Percentiles rank a stretch among this genome's conserved stretches.
phyloP scores from a whole-genome alignment of 2,888 invertebrate genomes.

The Tenthredo livida region DNA sequence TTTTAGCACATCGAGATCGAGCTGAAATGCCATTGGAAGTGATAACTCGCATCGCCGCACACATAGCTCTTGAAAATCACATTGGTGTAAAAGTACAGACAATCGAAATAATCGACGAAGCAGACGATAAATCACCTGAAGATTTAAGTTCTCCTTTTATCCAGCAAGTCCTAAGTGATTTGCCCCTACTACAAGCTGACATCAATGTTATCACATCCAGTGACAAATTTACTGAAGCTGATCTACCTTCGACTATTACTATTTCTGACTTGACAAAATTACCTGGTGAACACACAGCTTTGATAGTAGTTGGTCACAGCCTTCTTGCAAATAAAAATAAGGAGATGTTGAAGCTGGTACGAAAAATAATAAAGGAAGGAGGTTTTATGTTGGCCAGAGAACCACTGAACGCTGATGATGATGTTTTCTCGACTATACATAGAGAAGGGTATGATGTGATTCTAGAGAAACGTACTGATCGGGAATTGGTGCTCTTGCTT shows the following conservation, averaged over 20 bases:
- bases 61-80: slow-evolving; percentile 80
- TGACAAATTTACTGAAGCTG: slow-evolving; percentile 75
- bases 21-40: slow-evolving; percentile 65
- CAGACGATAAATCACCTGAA: slow-evolving; percentile 66
- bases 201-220: slow-evolving; percentile 79
- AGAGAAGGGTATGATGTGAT: slow-evolving; percentile 63
- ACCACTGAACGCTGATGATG: slow-evolving; percentile 31
- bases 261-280: slow-evolving; percentile 83
- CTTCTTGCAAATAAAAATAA: slow-evolving; percentile 74
- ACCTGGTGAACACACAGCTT: slow-evolving; percentile 79
- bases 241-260: slow-evolving; percentile 80
- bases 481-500: slow-evolving; percentile 65
- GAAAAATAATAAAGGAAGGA: slow-evolving; percentile 57
- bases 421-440: slow-evolving; percentile 50
- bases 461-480: slow-evolving; percentile 65
- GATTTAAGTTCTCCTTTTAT: slow-evolving; percentile 80
- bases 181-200: slow-evolving; percentile 86
- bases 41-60: slow-evolving; percentile 74
- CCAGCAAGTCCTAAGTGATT: slow-evolving; percentile 82
- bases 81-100: slow-evolving; percentile 71
- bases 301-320: slow-evolving; percentile 80
- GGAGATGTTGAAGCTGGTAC: slow-evolving; percentile 56
- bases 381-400: slow-evolving; percentile 71
- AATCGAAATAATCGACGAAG: slow-evolving; percentile 71
- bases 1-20: slow-evolving; percentile 79